Base-by-base conservation (phyloP, 2,888 invertebrate species). In the Coenonympha glycerion region DNA sequence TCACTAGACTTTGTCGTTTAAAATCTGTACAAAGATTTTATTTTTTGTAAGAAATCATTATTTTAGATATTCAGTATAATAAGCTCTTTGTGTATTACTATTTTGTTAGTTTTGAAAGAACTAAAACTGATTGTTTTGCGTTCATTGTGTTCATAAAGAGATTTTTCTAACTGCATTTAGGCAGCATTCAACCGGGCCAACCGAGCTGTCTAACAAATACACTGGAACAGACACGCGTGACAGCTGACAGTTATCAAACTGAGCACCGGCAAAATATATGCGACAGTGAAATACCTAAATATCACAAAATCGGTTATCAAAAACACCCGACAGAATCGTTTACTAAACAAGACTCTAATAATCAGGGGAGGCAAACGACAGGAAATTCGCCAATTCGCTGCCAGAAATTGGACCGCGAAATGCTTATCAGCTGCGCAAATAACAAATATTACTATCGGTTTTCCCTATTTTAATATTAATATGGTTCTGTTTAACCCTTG, bases 341-440 rank as follows among this genome's bases (percentile, higher is more conserved):
- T 15, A 24, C 9, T 24, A 45, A 45, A 47, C 49, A 39, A 39
- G 19, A 26, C 6, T 11, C 44, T 42, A 21, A 8, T 49, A 55
- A 58, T 58, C 52, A 56, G 50, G 45, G 33, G 44, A 22, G 39
- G 22, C 45, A 48, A 50, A 48, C 47, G 45, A 44, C 51, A 56
- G 47, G 56, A 53, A 56, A 58, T 50, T 56, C 37, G 40, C 49
- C 45, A 33, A 19, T 24, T 41, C 41, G 11, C 41, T 28, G 16
- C 26, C 33, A 30, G 45, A 33, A 21, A 41, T 55, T 47, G 42
- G 16, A 31, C 21, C 34, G 31, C 9, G 11, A 34, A 24, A 41
- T 47, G 44, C 8, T 44, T 47, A 33, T 44, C 49, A 39, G 30
- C 19, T 44, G 30, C 19, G 42, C 28, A 42, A 30, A 50, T 19